Base-by-base conservation (phyloP, 2,113 vertebrate species). In the Hydropotes inermis region DNA sequence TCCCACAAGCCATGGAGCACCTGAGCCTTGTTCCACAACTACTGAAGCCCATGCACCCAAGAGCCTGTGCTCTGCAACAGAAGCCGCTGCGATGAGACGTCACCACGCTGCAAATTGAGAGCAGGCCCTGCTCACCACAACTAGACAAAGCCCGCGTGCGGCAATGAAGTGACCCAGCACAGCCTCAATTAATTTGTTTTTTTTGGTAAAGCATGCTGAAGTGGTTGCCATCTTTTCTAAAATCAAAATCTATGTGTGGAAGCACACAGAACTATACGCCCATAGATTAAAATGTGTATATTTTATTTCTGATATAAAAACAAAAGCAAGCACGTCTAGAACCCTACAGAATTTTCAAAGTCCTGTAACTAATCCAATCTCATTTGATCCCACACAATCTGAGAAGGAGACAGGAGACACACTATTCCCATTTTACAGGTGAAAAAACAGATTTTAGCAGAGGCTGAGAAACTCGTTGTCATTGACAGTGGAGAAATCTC, bases 31-130 rank as follows among this genome's bases (percentile, higher is more conserved):
- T 14, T 43, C 39, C 70, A 27, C 6, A 43, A 43, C 39, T 15
- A 6, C 39, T 27, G 39, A 76, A 43, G 39, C 39, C 39, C 43
- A 3, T 14, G 70, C 70, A 27, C 39, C 70, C 70, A 27, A 27
- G 70, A 76, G 70, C 39, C 70, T 43, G 39, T 43, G 70, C 39
- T 14, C 39, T 7, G 70, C 12, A 76, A 7, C 70, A 25, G 36
- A 14, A 43, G 39, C 70, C 23, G 7, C 70, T 76, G 39, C 3
- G 1, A 43, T 27, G 39, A 76, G 70, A 7, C 14, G 70, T 1
- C 0, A 1, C 15, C 39, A 27, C 39, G 1, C 2, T 23, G 23
- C 39, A 76, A 3, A 76, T 0, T 4, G 36, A 76, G 23, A 15
- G 70, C 36, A 76, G 70, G 25, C 70, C 70, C 70, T 15, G 39